Evolutionary conservation across 2,888 invertebrate genomes (phyloP), one percentile per base, ranked within the genome.

Genomic region (Tipula vernalis): DNA sequence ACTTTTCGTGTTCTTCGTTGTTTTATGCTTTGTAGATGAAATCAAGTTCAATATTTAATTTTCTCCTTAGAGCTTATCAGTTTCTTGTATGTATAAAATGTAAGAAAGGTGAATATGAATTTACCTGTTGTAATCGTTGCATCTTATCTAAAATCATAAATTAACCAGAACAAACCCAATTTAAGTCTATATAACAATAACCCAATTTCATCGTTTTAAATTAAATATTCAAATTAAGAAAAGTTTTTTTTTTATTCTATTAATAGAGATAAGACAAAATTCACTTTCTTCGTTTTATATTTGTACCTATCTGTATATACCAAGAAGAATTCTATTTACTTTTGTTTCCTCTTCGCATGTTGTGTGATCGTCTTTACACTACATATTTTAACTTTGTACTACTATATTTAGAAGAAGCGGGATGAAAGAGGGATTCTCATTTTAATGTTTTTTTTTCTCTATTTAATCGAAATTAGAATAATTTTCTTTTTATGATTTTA

Each of bases 191-290:
- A 71, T 71, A 71, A 71, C 71, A 71, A 71, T 71, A 71, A 28
- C 71, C 71, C 71, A 71, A 71, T 71, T 71, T 71, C 71, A 28
- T 71, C 71, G 71, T 71, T 71, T 71, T 28, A 71, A 71, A 71
- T 71, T 71, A 71, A 71, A 71, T 71, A 71, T 71, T 71, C 71
- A 71, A 71, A 71, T 71, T 71, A 71, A 71, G 71, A 71, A 71
- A 71, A 28, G 18, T n/a, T 57, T 57, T 28, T 28, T n/a, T 71
- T 71, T 71, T 71, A 71, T 71, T 71, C 71, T 71, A 71, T 71
- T 71, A 28, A 71, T 71, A 28, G 12, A 28, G 71, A 71, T 71
- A 71, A 71, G 71, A 71, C 71, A 71, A 28, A 71, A 71, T 71
- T 71, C 71, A 71, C 71, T 71, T 71, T 71, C 71, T 71, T 71